Conservation (phyloP, 2,797 vertebrate genomes). For the Lepus townsendii region DNA sequence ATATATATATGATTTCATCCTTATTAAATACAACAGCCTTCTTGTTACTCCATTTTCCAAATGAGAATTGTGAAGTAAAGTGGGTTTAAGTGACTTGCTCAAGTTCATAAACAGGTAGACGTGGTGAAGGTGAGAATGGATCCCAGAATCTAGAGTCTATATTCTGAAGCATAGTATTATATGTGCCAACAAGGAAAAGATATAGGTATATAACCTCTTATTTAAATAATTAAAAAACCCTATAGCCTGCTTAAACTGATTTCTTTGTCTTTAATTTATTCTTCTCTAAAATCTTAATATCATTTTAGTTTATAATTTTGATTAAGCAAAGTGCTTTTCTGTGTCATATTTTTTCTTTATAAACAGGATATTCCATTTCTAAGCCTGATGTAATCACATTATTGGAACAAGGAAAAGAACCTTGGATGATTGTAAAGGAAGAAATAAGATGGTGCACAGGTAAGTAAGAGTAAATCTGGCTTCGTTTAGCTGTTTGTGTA, state of each 20-base stretch:
- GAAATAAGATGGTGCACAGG: not conserved
- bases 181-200: not conserved
- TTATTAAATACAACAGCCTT: not conserved
- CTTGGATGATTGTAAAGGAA: not conserved
- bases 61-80: not conserved
- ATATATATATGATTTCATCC: not conserved
- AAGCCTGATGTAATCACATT: not conserved
- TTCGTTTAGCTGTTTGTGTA: not conserved
- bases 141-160: not conserved
- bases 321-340: not conserved
- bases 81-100: not conserved
- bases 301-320: conserved; percentile 2
- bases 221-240: not conserved
- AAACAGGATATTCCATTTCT: not conserved
- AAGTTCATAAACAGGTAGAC: not conserved
- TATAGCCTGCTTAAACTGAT: too few relatives aligned
- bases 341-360: not conserved
- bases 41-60: not conserved
- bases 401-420: conserved; percentile 19
- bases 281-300: not conserved
- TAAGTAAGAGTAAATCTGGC: not conserved
- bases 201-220: not conserved
- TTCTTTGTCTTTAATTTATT: not conserved
- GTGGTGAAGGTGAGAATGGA: not conserved
- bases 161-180: not conserved